Percentiles rank a stretch among this genome's conserved stretches.
phyloP scores from a whole-genome alignment of 2,797 vertebrate species.

The Lacerta agilis region DNA sequence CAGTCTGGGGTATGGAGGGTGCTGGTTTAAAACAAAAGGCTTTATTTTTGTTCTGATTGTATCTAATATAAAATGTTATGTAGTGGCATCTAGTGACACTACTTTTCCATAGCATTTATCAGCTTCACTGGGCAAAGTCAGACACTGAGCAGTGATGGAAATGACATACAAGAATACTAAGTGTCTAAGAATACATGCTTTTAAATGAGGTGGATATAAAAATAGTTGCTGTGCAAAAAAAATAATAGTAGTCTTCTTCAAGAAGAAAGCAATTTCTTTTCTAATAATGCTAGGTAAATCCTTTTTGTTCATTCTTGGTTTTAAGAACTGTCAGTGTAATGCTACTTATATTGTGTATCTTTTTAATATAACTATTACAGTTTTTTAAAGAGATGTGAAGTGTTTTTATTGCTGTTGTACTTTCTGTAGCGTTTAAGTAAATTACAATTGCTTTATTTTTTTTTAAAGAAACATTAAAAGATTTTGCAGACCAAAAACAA shows the following conservation, averaged over 20 bases:
- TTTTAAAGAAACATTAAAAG: constrained; percentile 49
- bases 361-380: constrained; percentile 65
- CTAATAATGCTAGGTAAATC: constrained; percentile 78
- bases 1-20: constrained; percentile 59
- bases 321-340: constrained; percentile 78
- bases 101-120: constrained; percentile 63
- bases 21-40: constrained; percentile 73
- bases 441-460: constrained; percentile 67
- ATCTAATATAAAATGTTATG: constrained; percentile 54
- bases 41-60: constrained; percentile 70
- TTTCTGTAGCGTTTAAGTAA: constrained; percentile 72
- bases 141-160: constrained; percentile 69
- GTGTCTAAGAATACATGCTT: constrained; percentile 72
- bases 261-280: constrained; percentile 83
- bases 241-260: constrained; percentile 84
- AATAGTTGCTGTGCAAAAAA: constrained; percentile 85
- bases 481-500: constrained; percentile 74
- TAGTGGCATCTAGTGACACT: constrained; percentile 69
- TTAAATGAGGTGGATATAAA: constrained; percentile 81
- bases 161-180: constrained; percentile 62
- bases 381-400: constrained; percentile 65
- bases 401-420: constrained; percentile 69
- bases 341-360: constrained; percentile 78
- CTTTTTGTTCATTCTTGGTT: constrained; percentile 76
- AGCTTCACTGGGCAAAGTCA: constrained; percentile 71